Conservation (phyloP, 2,888 invertebrate genomes). For the Incurvaria masculella region DNA sequence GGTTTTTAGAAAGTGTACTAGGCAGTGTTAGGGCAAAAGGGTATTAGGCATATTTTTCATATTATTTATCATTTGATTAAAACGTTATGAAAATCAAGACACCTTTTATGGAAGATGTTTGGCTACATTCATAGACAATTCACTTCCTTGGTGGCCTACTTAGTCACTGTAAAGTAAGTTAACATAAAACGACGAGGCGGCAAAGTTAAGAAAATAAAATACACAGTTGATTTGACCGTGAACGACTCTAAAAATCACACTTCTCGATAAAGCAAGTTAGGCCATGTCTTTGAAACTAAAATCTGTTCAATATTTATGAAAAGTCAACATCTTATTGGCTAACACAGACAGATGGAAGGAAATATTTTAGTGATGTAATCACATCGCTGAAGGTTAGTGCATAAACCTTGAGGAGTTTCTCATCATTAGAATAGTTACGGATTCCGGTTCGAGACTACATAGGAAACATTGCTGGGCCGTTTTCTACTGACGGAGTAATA, state of each 20-base stretch:
- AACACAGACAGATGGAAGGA: background rate
- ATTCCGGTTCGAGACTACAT: background rate
- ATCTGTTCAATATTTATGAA: background rate
- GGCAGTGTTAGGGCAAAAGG: background rate
- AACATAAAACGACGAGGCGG: too few relatives aligned
- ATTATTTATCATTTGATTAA: too few relatives aligned
- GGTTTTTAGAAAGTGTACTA: conserved; percentile 56
- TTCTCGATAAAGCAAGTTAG: too few relatives aligned
- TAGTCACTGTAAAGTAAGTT: too few relatives aligned
- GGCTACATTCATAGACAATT: too few relatives aligned
- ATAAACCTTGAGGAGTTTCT: background rate
- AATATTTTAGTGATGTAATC: background rate
- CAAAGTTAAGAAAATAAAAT: too few relatives aligned
- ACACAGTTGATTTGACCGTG: too few relatives aligned
- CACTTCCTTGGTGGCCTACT: too few relatives aligned
- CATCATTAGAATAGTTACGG: background rate
- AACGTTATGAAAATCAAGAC: too few relatives aligned
- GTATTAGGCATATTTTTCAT: background rate
- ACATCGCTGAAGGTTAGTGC: background rate
- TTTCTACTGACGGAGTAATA: background rate
- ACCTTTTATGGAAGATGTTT: too few relatives aligned
- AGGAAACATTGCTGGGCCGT: background rate
- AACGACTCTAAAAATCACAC: too few relatives aligned
- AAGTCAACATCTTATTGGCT: background rate
- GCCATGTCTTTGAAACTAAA: background rate